Evolutionary conservation across 2,888 invertebrate species (phyloP).

Genomic region (Acanthosoma haemorrhoidale): DNA sequence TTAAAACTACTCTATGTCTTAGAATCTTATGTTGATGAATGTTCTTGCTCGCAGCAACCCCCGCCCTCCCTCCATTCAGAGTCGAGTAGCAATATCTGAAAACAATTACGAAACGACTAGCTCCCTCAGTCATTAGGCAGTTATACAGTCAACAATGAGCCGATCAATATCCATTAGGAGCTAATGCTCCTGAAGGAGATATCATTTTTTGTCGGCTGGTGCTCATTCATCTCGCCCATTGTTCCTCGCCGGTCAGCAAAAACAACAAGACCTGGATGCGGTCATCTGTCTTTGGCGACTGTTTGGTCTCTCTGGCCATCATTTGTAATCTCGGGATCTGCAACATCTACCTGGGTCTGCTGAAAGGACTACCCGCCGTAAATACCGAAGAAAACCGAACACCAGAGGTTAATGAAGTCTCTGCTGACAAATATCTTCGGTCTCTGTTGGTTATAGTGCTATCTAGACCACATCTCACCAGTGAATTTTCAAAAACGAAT

Average conservation of each 20-base stretch:
- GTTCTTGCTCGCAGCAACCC: too few relatives aligned
- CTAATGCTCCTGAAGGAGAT: not conserved
- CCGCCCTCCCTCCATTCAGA: not conserved
- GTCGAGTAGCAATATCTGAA: not conserved
- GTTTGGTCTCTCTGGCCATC: not conserved
- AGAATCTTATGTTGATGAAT: too few relatives aligned
- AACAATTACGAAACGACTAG: not conserved
- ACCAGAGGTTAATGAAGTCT: too few relatives aligned
- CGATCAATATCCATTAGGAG: not conserved
- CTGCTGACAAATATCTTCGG: too few relatives aligned
- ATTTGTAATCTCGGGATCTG: not conserved
- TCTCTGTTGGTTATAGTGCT: too few relatives aligned
- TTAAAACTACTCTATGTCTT: too few relatives aligned
- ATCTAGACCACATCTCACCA: too few relatives aligned
- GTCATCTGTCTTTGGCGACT: not conserved
- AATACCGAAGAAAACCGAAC: too few relatives aligned
- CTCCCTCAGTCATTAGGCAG: not conserved
- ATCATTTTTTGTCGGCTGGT: not conserved
- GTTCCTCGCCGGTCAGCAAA: not conserved
- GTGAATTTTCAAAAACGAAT: too few relatives aligned
- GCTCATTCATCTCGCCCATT: constrained; percentile 8
- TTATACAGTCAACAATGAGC: not conserved
- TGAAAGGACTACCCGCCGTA: too few relatives aligned
- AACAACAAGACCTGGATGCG: not conserved
- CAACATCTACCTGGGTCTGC: too few relatives aligned